Percentiles rank a stretch among this genome's conserved stretches.
Conservation (phyloP, 2,888 invertebrate genomes). For the Caradrina kadenii region DNA sequence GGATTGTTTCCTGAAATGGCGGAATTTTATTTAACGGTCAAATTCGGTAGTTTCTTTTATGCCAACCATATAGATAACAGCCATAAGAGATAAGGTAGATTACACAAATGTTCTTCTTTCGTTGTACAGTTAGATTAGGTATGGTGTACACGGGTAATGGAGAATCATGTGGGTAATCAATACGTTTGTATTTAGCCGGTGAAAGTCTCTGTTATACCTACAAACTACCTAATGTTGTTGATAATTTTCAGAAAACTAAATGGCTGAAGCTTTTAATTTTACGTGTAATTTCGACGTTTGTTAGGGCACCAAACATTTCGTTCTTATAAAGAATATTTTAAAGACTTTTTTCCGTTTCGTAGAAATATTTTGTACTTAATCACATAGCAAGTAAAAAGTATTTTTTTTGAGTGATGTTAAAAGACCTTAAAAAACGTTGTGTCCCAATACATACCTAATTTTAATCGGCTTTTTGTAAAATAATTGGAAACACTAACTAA, state of each 20-base stretch:
- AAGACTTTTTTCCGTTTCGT: too few species aligned
- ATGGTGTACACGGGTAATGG: slow-evolving; percentile 33
- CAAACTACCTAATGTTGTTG: not conserved
- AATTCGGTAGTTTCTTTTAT: slow-evolving; percentile 25
- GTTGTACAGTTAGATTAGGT: slow-evolving; percentile 30
- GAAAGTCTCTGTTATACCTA: slow-evolving; percentile 9
- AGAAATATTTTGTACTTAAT: too few species aligned
- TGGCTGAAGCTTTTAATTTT: not conserved
- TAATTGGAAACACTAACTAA: too few species aligned
- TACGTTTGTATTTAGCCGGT: slow-evolving; percentile 13
- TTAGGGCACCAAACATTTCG: not conserved
- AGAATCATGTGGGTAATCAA: slow-evolving; percentile 34
- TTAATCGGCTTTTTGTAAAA: too few species aligned
- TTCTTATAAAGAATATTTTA: not conserved
- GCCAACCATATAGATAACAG: slow-evolving; percentile 14
- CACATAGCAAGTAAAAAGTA: too few species aligned
- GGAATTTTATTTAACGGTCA: slow-evolving; percentile 14
- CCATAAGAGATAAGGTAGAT: slow-evolving; percentile 12
- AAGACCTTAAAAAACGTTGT: too few species aligned
- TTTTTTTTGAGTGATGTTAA: too few species aligned
- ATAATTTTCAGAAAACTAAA: not conserved
- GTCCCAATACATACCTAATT: too few species aligned
- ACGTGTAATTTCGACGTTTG: not conserved
- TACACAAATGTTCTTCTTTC: slow-evolving; percentile 12
- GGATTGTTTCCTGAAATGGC: slow-evolving; percentile 15